phyloP scores from a whole-genome alignment of 2,797 vertebrate genomes.

The Hylomyscus alleni region DNA sequence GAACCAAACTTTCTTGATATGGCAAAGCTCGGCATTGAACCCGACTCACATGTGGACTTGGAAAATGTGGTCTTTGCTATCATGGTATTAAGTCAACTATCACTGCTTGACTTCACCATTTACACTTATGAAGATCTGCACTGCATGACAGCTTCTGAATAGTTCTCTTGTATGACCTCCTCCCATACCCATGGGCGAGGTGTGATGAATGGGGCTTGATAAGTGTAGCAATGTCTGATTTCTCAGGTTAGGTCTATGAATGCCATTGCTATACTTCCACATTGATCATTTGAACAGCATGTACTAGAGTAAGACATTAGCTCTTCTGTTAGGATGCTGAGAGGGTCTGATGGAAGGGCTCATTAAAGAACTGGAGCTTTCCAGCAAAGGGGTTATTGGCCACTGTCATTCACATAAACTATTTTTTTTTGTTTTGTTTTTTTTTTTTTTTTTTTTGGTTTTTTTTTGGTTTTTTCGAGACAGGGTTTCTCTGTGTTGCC shows the following conservation, averaged over 20 bases:
- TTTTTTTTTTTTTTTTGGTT: too few species aligned
- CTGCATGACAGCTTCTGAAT: background rate
- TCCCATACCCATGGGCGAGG: background rate
- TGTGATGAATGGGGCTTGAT: background rate
- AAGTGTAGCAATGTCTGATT: background rate
- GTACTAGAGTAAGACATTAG: background rate
- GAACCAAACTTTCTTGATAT: conserved; percentile 50
- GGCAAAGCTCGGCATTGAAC: conserved; percentile 9
- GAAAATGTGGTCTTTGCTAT: conserved; percentile 14
- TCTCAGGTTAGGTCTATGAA: background rate
- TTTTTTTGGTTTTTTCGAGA: too few species aligned
- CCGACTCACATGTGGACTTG: background rate
- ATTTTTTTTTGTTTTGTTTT: too few species aligned
- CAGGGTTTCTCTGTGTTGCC: too few species aligned
- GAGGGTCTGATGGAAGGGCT: background rate
- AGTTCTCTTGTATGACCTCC: background rate
- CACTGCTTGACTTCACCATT: background rate
- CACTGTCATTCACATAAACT: too few species aligned
- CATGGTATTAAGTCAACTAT: conserved; percentile 34
- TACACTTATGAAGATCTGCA: background rate
- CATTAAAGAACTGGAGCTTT: too few species aligned
- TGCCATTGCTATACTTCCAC: background rate
- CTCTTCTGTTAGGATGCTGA: background rate
- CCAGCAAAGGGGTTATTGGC: background rate
- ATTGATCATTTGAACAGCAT: background rate